Conservation (phyloP, 2,888 invertebrate species). For the Meloe dianella region DNA sequence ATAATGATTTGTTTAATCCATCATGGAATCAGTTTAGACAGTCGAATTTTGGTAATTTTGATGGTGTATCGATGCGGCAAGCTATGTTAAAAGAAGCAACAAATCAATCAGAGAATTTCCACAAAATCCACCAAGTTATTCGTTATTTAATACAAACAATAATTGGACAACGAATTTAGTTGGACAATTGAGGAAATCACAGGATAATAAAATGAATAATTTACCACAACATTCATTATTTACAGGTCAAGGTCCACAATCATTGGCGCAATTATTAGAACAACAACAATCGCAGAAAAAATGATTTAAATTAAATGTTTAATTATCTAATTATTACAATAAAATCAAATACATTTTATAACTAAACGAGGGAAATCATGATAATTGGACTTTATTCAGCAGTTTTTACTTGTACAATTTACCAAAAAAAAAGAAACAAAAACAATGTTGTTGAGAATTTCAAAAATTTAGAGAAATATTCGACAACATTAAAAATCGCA, state of each 20-base stretch:
- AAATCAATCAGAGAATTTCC: conserved; percentile 26
- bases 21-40: conserved; percentile 43
- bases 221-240: conserved; percentile 66
- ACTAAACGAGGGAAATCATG: background rate
- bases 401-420: background rate
- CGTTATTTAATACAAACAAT: conserved; percentile 56
- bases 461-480: background rate
- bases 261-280: conserved; percentile 78
- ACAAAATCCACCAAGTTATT: conserved; percentile 50
- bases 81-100: conserved; percentile 56
- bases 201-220: conserved; percentile 31
- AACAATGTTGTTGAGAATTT: background rate
- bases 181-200: conserved; percentile 47
- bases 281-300: conserved; percentile 70
- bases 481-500: background rate
- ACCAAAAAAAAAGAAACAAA: background rate
- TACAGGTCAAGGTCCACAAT: conserved; percentile 77
- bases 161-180: conserved; percentile 57
- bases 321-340: background rate
- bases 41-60: conserved; percentile 20
- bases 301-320: too few species aligned
- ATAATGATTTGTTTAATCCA: conserved; percentile 44
- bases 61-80: conserved; percentile 53
- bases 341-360: conserved; percentile 4
- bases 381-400: background rate